Evolutionary conservation across 2,888 invertebrate genomes (phyloP).

Genomic region (Tinea pellionella): DNA sequence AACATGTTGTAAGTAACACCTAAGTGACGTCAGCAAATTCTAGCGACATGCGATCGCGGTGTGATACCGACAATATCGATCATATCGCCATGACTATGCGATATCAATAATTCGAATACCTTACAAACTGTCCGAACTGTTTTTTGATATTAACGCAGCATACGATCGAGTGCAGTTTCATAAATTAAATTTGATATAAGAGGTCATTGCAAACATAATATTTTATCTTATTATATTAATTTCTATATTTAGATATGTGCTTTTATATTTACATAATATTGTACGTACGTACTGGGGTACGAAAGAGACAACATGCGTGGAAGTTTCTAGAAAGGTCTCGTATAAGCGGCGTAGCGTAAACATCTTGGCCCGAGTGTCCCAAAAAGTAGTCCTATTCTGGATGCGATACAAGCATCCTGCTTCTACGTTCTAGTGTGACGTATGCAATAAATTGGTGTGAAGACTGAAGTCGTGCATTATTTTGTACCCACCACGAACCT

Average conservation of each 20-base stretch:
- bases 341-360: no score
- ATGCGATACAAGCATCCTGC: no score
- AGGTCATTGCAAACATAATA: neutral
- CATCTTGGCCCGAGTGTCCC: no score
- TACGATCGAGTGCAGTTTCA: neutral
- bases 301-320: no score
- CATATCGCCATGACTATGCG: slow-evolving; percentile 57
- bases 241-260: neutral
- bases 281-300: no score
- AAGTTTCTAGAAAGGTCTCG: no score
- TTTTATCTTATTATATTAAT: neutral
- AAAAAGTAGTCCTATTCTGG: no score
- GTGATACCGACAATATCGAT: slow-evolving; percentile 62
- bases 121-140: slow-evolving; percentile 44
- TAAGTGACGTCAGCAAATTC: slow-evolving; percentile 55
- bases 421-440: no score
- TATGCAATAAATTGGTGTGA: no score
- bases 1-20: slow-evolving; percentile 39
- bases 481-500: no score
- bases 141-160: neutral
- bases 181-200: slow-evolving; percentile 8
- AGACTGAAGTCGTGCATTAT: no score
- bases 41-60: slow-evolving; percentile 58
- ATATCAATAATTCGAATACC: slow-evolving; percentile 49
- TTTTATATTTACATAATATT: no score